These are phyloP conservation scores for Odontocolon sp. DNA, from an alignment of 2,888 invertebrate species.

Conservation along the genomic window DNA sequence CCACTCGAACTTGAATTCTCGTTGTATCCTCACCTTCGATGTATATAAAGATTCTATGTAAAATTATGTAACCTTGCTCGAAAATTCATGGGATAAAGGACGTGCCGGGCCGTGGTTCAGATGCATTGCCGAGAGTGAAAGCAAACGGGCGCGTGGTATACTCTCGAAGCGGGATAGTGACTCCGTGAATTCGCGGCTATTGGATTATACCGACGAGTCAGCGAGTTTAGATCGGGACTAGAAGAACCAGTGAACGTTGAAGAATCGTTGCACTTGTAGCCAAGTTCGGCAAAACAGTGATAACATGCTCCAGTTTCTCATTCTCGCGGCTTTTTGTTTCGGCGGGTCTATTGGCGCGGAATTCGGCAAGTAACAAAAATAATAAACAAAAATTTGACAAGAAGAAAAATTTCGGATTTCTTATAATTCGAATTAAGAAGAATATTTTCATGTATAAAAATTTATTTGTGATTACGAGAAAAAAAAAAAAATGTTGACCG, in stretches of 20 bases:
- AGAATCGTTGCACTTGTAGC: slow-evolving; percentile 4
- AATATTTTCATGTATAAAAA: not conserved
- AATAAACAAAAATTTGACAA: not conserved
- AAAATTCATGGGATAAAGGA: slow-evolving; percentile 71
- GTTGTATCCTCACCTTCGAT: not conserved
- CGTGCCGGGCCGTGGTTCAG: slow-evolving; percentile 69
- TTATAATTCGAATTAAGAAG: not conserved
- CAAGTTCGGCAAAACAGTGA: not conserved
- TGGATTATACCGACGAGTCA: slow-evolving; percentile 25
- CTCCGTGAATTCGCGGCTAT: slow-evolving; percentile 48
- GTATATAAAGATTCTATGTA: slow-evolving; percentile 34
- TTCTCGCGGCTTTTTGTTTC: slow-evolving; percentile 40
- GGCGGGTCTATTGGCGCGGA: slow-evolving; percentile 64
- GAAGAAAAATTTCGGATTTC: not conserved
- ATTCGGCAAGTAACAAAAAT: slow-evolving; percentile 70
- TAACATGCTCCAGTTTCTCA: slow-evolving; percentile 45
- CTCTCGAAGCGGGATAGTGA: slow-evolving; percentile 42
- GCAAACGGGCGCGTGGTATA: slow-evolving; percentile 65
- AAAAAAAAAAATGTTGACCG: not conserved
- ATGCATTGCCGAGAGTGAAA: slow-evolving; percentile 78
- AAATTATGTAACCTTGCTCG: slow-evolving; percentile 70
- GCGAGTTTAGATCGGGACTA: slow-evolving; percentile 7
- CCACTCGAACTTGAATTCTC: not conserved
- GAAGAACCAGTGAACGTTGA: not conserved
- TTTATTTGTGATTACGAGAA: not conserved